Percentiles rank a stretch among this genome's conserved stretches.
Conservation (phyloP, 30 jellyfish, hydroid and myxozoan genomes). For the Chironex yamaguchii region DNA sequence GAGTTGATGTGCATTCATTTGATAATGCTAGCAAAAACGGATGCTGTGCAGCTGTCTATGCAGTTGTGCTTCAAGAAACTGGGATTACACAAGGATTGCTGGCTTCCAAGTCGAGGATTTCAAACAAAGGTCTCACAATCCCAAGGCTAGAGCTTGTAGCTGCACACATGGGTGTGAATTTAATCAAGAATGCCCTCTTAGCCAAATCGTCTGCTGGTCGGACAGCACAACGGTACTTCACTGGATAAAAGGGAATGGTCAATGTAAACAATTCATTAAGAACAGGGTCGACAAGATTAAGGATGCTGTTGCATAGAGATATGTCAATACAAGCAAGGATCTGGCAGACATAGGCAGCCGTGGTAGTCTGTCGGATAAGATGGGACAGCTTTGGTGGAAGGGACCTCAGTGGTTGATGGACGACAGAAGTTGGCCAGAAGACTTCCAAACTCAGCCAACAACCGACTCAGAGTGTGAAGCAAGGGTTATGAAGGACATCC, state of each 20-base stretch:
- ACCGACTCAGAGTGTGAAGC: constrained; percentile 53
- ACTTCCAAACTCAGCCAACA: constrained; percentile 3
- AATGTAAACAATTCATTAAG: constrained; percentile 65
- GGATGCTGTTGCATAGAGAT: constrained; percentile 45
- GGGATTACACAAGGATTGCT: constrained; percentile 18
- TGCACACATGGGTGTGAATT: constrained; percentile 57
- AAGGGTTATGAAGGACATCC: constrained; percentile 42
- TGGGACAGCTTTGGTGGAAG: constrained; percentile 24
- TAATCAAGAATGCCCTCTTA: constrained; percentile 33
- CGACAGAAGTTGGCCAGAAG: constrained; percentile 46
- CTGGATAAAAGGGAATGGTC: constrained; percentile 57
- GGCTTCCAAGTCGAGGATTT: constrained; percentile 27
- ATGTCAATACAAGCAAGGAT: constrained; percentile 41
- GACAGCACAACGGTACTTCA: constrained; percentile 74
- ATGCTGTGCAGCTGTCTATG: constrained; percentile 44
- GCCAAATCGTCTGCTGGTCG: constrained; percentile 27
- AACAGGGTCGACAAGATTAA: constrained; percentile 60
- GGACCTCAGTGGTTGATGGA: constrained; percentile 68
- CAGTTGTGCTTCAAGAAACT: constrained; percentile 7
- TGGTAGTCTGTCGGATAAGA: constrained; percentile 22
- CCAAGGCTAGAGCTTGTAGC: constrained; percentile 55
- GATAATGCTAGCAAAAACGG: constrained; percentile 64
- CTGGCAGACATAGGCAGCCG: constrained; percentile 76
- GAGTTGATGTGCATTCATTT: constrained; percentile 36
- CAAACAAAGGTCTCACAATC: constrained; percentile 45